These are phyloP conservation scores for Campopleginae sp. DNA, from an alignment of 2,888 invertebrate genomes.

Conservation along the genomic window DNA sequence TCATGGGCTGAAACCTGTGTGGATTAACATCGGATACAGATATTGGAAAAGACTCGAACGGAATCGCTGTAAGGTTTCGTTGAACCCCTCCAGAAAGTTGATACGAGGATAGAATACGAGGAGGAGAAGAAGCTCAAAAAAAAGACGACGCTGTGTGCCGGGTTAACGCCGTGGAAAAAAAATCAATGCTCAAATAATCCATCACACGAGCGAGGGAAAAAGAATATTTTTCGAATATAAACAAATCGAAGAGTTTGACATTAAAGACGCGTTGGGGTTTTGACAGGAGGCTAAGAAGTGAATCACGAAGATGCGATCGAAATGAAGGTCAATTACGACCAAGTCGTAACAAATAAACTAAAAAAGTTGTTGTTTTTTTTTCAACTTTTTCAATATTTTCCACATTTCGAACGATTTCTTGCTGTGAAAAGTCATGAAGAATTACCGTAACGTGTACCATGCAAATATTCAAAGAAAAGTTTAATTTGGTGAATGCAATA, in stretches of 20 bases:
- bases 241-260: background rate
- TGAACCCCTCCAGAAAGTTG: constrained; percentile 48
- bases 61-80: constrained; percentile 14
- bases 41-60: background rate
- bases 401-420: background rate
- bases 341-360: background rate
- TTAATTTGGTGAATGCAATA: background rate
- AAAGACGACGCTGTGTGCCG: background rate
- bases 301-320: background rate
- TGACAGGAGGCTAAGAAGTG: background rate
- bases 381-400: background rate
- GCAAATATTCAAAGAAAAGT: background rate
- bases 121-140: background rate
- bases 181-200: background rate
- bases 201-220: background rate
- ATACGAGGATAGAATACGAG: background rate
- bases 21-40: background rate
- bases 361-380: background rate
- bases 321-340: background rate
- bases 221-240: too few relatives aligned
- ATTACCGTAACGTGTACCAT: background rate
- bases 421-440: background rate
- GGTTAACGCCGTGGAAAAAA: background rate
- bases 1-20: constrained; percentile 18
- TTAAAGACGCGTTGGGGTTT: background rate